Base-by-base conservation (phyloP, 2,113 vertebrate genomes). In the Takifugu flavidus region DNA sequence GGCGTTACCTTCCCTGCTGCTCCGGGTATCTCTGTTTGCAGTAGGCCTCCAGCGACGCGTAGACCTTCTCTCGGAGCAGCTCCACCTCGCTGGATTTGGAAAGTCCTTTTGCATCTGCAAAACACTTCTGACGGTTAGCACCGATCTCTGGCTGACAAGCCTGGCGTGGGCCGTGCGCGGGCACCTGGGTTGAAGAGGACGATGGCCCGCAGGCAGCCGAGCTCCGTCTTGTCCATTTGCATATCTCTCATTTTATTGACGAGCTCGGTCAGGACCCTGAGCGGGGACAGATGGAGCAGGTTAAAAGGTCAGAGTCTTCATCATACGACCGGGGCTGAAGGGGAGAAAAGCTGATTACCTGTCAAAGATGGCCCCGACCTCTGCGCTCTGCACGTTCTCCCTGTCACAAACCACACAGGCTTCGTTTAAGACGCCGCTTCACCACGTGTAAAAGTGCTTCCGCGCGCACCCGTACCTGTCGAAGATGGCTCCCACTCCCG, bases 331-430 rank as follows among this genome's bases (percentile, higher is more conserved):
- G 7, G 29, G 34, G 34, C 4, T 14, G 7, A 13, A 15, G 11
- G n/a, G 26, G 11, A 58, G 27, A 47, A 11, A 28, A 27, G 2
- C 12, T 29, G 8, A 25, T 26, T 89, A 98, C 96, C 96, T 94
- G 91, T 99, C 96, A 58, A 99, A 98, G 91, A 99, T 98, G 88
- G 96, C 95, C 26, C 95, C 95, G 2, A 98, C 96, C 13, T 97
- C 96, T 0, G 95, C 94, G 14, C 95, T 99, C 90, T 98, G 96
- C 5, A 96, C 93, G 45, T 94, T 98, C 82, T 92, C 91, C 67
- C 91, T 92, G 86, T 13, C 25, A 56, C 5, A 69, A 28, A 77
- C 5, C 15, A 71, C 70, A 57, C 1, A 20, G 3, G n/a, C 7
- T 56, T 11, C 31, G 45, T 52, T 39, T 8, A 2, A 70, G 52